phyloP scores from a whole-genome alignment of 2,113 vertebrate genomes.

The Phrynosoma blainvillii region DNA sequence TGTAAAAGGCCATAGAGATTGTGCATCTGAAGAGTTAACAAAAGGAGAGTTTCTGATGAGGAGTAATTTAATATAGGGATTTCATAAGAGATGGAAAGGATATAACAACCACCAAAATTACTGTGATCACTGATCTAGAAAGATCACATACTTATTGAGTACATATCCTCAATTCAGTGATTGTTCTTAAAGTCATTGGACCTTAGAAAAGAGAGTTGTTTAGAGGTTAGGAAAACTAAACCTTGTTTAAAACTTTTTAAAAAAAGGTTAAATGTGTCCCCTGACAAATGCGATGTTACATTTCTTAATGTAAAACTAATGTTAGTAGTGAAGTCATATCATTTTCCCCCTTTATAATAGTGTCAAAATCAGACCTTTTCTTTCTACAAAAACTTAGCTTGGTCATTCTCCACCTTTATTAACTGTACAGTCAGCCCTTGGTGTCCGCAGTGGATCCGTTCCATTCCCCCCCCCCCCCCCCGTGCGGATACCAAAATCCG shows the following conservation, averaged over 20 bases:
- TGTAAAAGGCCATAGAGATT: not conserved
- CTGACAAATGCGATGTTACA: constrained; percentile 53
- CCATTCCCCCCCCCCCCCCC: no score
- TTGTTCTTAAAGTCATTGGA: constrained; percentile 40
- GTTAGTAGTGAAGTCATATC: no score
- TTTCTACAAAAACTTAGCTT: no score
- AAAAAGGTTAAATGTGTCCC: constrained; percentile 48
- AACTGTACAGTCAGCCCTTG: no score
- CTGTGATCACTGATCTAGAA: constrained; percentile 32
- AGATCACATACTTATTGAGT: constrained; percentile 2
- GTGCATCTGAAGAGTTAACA: not conserved
- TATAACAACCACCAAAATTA: constrained; percentile 28
- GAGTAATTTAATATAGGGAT: not conserved
- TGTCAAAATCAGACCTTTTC: no score
- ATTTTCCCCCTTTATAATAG: no score
- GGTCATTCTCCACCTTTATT: no score
- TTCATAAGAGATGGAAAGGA: not conserved
- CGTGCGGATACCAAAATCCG: no score
- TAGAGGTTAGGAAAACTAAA: constrained; percentile 40
- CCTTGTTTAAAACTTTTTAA: constrained; percentile 36
- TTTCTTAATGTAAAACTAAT: constrained; percentile 17
- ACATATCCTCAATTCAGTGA: not conserved
- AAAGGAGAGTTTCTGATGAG: not conserved
- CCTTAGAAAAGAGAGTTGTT: constrained; percentile 1
- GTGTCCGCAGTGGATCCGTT: no score